Evolutionary conservation across 2,888 invertebrate species (phyloP), one percentile per base, ranked within the genome.

Genomic region (Agrilus cyanescens): DNA sequence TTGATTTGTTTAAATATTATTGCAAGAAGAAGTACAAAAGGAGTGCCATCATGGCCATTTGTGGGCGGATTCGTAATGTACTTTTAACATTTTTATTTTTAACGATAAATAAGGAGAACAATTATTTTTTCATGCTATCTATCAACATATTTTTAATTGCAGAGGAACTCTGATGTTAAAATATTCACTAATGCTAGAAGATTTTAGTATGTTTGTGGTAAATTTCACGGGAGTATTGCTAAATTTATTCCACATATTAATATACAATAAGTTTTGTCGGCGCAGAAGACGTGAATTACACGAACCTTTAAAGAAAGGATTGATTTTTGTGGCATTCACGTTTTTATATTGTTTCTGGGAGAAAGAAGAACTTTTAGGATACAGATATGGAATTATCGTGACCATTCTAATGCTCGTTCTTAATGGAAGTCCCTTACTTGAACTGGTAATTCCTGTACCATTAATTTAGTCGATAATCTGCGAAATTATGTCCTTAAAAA

Each of bases 151-250:
- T 20, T 35, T 43, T 49, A 42, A 49, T 64, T 69, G 47, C 66
- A 89, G 89, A 67, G 77, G 80, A 41, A 61, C 80, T 33, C 69
- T 89, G 44, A 84, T 84, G 72, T 69, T 90, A 46, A 81, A 83
- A 57, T 85, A 82, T 65, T 86, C 84, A 13, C 66, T 75, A 50
- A 71, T 90, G 35, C 69, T 89, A 46, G 69, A 76, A 37, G 90
- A 91, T 59, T 66, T 71, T 50, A 78, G 78, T 1, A 86, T 88
- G 80, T 79, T 85, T 37, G 74, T 74, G 57, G 84, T 88, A 14
- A 91, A 90, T 64, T 58, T 82, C 38, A 75, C 81, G 55, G 89
- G 87, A 47, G 68, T 84, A 46, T 65, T 73, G 0, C 67, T 86
- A 39, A 89, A 85, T 61, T 58, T 76, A 2, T 46, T 75, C 4